Evolutionary conservation across 2,113 vertebrate species (phyloP).

Genomic region (Raja brachyura): DNA sequence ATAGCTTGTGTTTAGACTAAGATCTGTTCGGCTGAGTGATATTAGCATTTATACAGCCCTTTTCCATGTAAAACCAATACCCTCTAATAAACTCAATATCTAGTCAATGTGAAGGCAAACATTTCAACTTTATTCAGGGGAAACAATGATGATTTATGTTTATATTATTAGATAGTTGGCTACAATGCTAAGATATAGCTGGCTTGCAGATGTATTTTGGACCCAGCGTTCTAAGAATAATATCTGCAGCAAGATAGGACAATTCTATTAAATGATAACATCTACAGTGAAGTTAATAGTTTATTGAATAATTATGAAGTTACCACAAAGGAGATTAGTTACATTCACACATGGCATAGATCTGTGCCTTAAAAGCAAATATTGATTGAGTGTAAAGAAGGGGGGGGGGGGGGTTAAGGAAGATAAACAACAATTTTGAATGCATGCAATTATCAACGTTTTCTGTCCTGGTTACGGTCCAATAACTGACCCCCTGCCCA

Average conservation of each 20-base stretch:
- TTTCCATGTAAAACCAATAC: neutral
- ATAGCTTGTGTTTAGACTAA: neutral
- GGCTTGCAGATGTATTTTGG: neutral
- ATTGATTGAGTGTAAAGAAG: neutral
- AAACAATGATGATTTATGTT: neutral
- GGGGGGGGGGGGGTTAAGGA: neutral
- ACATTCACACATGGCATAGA: neutral
- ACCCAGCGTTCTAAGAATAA: neutral
- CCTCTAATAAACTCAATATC: neutral
- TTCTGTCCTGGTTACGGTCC: neutral
- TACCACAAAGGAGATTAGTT: neutral
- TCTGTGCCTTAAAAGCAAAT: neutral
- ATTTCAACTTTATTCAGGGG: neutral
- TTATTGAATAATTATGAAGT: neutral
- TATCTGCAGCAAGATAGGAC: neutral
- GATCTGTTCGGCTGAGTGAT: neutral
- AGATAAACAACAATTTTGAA: neutral
- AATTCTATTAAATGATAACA: neutral
- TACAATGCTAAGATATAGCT: neutral
- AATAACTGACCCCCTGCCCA: neutral
- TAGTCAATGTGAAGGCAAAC: neutral
- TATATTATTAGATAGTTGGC: neutral
- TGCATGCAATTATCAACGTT: conserved; percentile 13
- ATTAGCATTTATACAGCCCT: neutral
- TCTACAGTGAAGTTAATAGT: neutral